Conservation (phyloP, 2,888 invertebrate genomes). For the Stratiomys singularior region DNA sequence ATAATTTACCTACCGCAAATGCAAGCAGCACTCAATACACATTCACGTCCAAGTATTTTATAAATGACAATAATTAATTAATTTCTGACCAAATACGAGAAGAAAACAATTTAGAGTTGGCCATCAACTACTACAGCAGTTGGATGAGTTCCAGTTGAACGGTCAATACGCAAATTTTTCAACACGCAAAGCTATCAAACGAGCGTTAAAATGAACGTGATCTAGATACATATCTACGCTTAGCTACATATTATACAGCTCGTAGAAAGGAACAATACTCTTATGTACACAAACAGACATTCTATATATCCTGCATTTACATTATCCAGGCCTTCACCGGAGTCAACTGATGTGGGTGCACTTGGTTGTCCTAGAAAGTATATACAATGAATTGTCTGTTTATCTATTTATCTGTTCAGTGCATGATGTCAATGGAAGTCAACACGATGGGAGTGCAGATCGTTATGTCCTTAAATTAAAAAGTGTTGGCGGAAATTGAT, state of each 20-base stretch:
- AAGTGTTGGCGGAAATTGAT: no score
- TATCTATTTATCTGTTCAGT: not conserved
- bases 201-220: constrained; percentile 29
- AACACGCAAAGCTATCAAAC: constrained; percentile 40
- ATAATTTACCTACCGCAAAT: constrained; percentile 38
- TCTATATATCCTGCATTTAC: not conserved
- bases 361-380: constrained; percentile 5
- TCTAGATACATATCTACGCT: constrained; percentile 20
- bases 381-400: constrained; percentile 5
- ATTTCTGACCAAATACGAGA: constrained; percentile 46
- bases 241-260: not conserved
- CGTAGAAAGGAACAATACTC: not conserved
- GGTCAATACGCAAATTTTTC: constrained; percentile 42
- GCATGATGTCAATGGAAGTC: not conserved
- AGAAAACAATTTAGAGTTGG: constrained; percentile 42
- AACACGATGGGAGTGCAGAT: no score
- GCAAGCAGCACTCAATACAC: constrained; percentile 2
- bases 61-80: constrained; percentile 47
- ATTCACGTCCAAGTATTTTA: not conserved
- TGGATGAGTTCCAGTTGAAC: constrained; percentile 35
- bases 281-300: no score
- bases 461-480: no score
- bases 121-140: constrained; percentile 16
- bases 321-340: not conserved
- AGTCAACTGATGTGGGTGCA: not conserved